Evolutionary conservation across 2,113 vertebrate genomes (phyloP).

Genomic region (Tringa solitaria): DNA sequence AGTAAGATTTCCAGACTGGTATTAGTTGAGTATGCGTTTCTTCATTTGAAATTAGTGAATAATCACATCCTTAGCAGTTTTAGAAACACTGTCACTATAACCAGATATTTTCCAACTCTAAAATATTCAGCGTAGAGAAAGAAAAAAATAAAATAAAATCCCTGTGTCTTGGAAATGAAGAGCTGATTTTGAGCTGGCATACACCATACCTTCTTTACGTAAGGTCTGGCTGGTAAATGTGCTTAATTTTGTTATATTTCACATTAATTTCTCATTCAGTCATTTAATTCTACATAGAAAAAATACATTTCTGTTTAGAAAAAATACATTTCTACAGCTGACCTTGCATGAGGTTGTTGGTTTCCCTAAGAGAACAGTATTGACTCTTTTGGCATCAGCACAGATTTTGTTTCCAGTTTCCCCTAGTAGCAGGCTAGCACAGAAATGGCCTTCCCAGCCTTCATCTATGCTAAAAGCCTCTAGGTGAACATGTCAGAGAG

Average conservation of each 20-base stretch:
- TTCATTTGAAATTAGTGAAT: neutral
- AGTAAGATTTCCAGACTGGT: neutral
- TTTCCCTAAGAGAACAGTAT: neutral
- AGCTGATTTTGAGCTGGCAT: neutral
- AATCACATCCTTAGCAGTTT: neutral
- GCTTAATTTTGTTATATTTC: neutral
- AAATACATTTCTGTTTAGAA: neutral
- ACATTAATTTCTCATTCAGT: neutral
- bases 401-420: neutral
- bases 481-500: neutral
- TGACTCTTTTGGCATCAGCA: neutral
- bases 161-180: neutral
- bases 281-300: neutral
- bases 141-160: neutral
- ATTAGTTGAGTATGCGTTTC: neutral
- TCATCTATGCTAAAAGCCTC: neutral
- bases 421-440: neutral
- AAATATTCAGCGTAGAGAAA: neutral
- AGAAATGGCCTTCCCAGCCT: neutral
- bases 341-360: neutral
- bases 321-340: neutral
- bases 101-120: neutral
- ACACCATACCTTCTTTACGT: neutral
- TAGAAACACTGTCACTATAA: neutral
- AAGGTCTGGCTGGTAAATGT: neutral